Evolutionary conservation across 1,140 invertebrate species (phyloP).

Genomic region (Megathymus violae): DNA sequence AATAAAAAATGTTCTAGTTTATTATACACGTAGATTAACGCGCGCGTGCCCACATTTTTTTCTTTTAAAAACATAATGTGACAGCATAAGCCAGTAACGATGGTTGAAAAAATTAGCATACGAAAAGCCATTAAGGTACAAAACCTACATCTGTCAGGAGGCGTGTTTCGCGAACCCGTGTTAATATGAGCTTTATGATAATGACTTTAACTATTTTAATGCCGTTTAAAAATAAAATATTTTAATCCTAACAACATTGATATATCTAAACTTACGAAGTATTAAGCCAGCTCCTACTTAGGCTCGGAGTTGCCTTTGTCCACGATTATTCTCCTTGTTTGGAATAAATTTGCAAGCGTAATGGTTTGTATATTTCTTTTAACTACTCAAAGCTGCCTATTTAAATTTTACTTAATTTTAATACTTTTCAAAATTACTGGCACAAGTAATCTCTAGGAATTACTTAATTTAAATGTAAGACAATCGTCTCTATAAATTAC

Average conservation of each 20-base stretch:
- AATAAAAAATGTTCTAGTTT: not conserved
- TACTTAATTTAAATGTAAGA: too few relatives aligned
- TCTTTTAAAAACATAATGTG: conserved; percentile 44
- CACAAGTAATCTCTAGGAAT: too few relatives aligned
- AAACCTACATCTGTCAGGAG: conserved; percentile 65
- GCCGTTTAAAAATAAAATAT: not conserved
- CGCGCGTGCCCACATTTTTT: conserved; percentile 73
- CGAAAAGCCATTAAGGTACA: conserved; percentile 52
- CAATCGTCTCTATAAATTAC: too few relatives aligned
- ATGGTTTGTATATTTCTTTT: too few relatives aligned
- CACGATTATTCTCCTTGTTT: too few relatives aligned
- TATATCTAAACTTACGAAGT: too few relatives aligned
- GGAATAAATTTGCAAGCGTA: too few relatives aligned
- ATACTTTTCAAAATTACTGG: too few relatives aligned
- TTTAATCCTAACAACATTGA: not conserved
- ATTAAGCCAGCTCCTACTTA: too few relatives aligned
- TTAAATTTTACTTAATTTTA: too few relatives aligned
- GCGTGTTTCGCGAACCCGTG: conserved; percentile 53
- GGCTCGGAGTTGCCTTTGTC: too few relatives aligned
- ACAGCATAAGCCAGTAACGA: conserved; percentile 39
- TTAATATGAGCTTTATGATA: conserved; percentile 69
- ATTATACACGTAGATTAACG: conserved; percentile 13
- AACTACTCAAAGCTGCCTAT: too few relatives aligned
- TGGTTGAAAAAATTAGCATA: conserved; percentile 69
- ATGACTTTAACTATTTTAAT: conserved; percentile 40